These are phyloP conservation scores for Glyptemys insculpta DNA, from an alignment of 2,797 vertebrate genomes.

Conservation along the genomic window DNA sequence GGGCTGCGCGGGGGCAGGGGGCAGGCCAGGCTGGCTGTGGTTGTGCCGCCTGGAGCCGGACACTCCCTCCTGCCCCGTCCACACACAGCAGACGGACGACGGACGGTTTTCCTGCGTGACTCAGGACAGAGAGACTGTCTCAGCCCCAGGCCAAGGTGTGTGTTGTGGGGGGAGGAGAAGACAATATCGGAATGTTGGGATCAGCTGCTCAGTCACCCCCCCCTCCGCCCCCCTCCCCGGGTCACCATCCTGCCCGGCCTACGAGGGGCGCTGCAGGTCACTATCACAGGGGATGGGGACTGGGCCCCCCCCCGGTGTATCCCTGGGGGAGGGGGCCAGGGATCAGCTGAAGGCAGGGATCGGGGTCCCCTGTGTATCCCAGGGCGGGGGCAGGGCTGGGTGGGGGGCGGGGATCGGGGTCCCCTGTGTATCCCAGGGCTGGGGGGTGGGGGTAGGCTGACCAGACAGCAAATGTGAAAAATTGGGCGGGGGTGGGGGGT, in stretches of 20 bases:
- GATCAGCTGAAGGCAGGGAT: too few relatives aligned
- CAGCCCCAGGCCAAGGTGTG: constrained; percentile 39
- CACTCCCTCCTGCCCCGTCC: not conserved
- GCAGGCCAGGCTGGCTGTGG: not conserved
- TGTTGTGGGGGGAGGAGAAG: not conserved
- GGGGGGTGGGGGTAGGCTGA: too few relatives aligned
- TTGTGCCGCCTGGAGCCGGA: not conserved
- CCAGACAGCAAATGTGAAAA: too few relatives aligned
- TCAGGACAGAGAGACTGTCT: constrained; percentile 16
- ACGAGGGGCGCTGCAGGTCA: not conserved
- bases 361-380: not conserved
- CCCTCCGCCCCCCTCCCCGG: not conserved
- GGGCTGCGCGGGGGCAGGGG: not conserved
- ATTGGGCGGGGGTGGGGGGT: too few relatives aligned
- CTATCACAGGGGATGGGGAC: not conserved
- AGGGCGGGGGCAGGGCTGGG: not conserved
- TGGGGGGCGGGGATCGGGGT: not conserved
- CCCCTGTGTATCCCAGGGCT: not conserved
- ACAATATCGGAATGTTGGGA: constrained; percentile 10
- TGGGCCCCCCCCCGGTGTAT: not conserved
- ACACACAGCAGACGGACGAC: not conserved
- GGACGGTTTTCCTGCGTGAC: constrained; percentile 30
- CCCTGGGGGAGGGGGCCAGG: not conserved
- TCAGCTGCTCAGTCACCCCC: not conserved
- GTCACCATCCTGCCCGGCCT: too few relatives aligned